A percentile compares a stretch with the other conserved stretches of the same genome.
Evolutionary conservation across 2,113 vertebrate genomes (phyloP).

Genomic region (Myodes glareolus): DNA sequence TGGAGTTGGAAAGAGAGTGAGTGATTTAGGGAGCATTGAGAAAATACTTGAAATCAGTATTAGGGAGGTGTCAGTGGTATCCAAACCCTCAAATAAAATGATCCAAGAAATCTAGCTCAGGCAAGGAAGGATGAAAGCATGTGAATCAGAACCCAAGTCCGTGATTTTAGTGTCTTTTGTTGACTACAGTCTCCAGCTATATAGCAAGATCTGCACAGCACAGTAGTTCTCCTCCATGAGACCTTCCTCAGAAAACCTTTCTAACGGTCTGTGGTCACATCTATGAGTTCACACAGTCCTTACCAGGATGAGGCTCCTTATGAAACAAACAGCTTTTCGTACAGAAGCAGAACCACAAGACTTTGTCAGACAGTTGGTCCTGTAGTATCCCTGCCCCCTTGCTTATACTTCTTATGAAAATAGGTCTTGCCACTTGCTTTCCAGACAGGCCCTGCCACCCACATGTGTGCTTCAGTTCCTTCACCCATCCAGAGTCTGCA

Average conservation of each 20-base stretch:
- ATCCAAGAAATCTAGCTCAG: not conserved
- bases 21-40: rapidly evolving
- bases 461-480: not conserved
- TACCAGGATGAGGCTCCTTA: not conserved
- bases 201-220: not conserved
- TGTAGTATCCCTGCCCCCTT: not conserved
- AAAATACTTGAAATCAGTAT: not conserved
- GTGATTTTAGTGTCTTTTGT: not conserved
- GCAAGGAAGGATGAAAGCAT: not conserved
- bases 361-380: no score
- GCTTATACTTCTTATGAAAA: not conserved
- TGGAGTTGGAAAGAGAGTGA: not conserved
- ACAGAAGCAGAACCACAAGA: not conserved
- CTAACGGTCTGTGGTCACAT: not conserved
- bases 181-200: no score
- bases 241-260: not conserved
- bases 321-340: not conserved
- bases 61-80: not conserved
- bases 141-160: not conserved
- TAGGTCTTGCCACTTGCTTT: not conserved
- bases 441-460: not conserved
- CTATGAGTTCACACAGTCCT: not conserved
- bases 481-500: not conserved
- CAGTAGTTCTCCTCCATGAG: not conserved
- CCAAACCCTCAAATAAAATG: not conserved